A percentile compares a stretch with the other conserved stretches of the same genome.
phyloP scores from a whole-genome alignment of 2,113 vertebrate genomes.

The Corythoichthys haematopterus region DNA sequence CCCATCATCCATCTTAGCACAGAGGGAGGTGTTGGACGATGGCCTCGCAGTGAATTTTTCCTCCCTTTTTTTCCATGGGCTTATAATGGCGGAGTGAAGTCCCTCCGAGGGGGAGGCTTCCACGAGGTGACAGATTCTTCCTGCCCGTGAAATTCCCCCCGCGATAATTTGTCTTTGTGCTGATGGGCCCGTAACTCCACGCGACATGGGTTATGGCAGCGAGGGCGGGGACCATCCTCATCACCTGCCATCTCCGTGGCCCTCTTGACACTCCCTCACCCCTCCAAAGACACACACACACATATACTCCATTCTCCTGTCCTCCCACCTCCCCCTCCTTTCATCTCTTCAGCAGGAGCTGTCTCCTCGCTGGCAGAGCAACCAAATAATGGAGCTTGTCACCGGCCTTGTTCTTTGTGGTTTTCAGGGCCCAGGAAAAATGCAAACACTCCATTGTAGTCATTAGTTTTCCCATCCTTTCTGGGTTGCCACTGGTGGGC shows the following conservation, averaged over 20 bases:
- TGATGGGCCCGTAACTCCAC: conserved; percentile 79
- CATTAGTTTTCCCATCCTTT: conserved; percentile 98
- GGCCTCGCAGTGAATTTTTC: conserved; percentile 57
- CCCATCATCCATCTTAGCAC: conserved; percentile 43
- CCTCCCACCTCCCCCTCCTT: conserved; percentile 63
- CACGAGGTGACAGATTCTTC: conserved; percentile 79
- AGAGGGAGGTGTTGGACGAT: conserved; percentile 46
- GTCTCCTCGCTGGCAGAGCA: conserved; percentile 86
- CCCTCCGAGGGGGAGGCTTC: conserved; percentile 67
- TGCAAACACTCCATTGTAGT: conserved; percentile 96
- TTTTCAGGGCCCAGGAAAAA: conserved; percentile 85
- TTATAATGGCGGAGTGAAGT: conserved; percentile 72
- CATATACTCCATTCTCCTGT: conserved; percentile 61
- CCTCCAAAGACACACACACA: conserved; percentile 59
- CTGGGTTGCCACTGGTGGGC: conserved; percentile 78
- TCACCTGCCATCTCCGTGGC: conserved; percentile 93
- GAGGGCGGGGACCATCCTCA: conserved; percentile 83
- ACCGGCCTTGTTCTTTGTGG: conserved; percentile 90
- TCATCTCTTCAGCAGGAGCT: conserved; percentile 89
- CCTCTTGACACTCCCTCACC: conserved; percentile 83
- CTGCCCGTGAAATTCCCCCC: conserved; percentile 78
- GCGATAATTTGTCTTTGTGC: conserved; percentile 91
- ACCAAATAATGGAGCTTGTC: conserved; percentile 99
- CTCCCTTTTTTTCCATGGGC: conserved; percentile 63
- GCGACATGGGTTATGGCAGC: conserved; percentile 73